phyloP scores from a whole-genome alignment of 2,113 vertebrate genomes.

The Natator depressus region DNA sequence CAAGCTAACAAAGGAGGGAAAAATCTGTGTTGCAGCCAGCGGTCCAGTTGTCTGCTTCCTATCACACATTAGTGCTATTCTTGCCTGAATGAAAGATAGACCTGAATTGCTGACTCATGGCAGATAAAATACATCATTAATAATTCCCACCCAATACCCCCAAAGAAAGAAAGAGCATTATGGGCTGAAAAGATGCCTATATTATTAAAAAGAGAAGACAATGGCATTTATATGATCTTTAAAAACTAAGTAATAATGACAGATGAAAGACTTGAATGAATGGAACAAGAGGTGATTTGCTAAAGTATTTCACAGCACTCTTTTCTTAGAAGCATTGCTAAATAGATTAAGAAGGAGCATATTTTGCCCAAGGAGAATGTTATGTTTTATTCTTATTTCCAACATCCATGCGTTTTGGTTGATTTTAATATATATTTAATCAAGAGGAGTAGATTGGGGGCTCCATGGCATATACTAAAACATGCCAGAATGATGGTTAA shows the following conservation, averaged over 20 bases:
- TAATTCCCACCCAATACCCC: neutral
- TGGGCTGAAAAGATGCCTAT: neutral
- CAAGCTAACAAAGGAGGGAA: neutral
- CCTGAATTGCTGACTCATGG: neutral
- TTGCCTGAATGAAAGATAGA: neutral
- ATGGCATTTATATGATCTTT: conserved; percentile 29
- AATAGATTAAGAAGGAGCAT: conserved; percentile 50
- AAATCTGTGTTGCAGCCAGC: neutral
- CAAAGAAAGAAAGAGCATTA: neutral
- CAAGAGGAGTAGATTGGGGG: conserved; percentile 16
- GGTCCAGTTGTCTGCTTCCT: neutral
- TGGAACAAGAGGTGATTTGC: conserved; percentile 42
- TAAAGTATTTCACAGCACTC: conserved; percentile 22
- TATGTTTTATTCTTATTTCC: conserved; percentile 36
- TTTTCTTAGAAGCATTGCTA: conserved; percentile 52
- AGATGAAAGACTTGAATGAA: conserved; percentile 13
- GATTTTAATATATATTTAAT: conserved; percentile 51
- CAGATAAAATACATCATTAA: neutral
- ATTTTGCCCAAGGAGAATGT: neutral
- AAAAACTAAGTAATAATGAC: conserved; percentile 50
- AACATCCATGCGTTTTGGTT: neutral
- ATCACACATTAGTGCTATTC: neutral
- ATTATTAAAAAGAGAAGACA: conserved; percentile 21
- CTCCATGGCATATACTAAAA: conserved; percentile 18
- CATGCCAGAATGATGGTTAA: conserved; percentile 11